Evolutionary conservation across 2,797 vertebrate species (phyloP).

Genomic region (Myoxocephalus aenaeus): DNA sequence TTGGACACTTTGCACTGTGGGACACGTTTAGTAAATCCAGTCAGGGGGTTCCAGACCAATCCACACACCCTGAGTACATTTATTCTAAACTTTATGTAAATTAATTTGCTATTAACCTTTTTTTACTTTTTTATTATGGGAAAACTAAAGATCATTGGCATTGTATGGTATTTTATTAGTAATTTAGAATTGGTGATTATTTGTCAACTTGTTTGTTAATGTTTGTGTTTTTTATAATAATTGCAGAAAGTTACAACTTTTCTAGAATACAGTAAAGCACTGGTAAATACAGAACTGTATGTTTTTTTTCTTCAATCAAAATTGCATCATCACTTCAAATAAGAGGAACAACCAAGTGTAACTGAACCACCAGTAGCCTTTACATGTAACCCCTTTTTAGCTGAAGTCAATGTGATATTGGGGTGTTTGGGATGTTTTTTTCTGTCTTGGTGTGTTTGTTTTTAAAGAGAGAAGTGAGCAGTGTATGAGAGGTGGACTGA

Average conservation of each 20-base stretch:
- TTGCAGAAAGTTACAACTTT: constrained; percentile 13
- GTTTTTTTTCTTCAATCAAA: constrained; percentile 17
- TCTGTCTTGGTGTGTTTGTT: neutral
- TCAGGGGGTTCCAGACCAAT: constrained; percentile 2
- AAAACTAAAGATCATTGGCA: constrained; percentile 13
- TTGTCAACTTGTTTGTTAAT: constrained; percentile 16
- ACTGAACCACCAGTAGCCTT: constrained; percentile 14
- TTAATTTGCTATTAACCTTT: constrained; percentile 25
- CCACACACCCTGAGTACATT: neutral
- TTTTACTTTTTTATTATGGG: constrained; percentile 14
- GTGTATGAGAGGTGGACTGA: neutral
- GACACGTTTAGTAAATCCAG: neutral
- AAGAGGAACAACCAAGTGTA: constrained; percentile 11
- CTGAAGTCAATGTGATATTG: neutral
- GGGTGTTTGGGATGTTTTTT: neutral
- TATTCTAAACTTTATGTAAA: neutral
- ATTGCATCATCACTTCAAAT: constrained; percentile 5
- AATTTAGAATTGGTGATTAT: neutral
- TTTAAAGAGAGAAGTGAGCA: neutral
- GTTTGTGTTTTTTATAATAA: constrained; percentile 14
- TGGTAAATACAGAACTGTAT: neutral
- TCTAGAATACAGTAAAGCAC: neutral
- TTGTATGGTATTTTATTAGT: neutral
- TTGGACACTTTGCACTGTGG: constrained; percentile 20
- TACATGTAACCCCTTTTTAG: neutral